A percentile compares a stretch with the other conserved stretches of the same genome.
Evolutionary conservation across 2,888 invertebrate genomes (phyloP).

Genomic region (Phorcus lineatus): DNA sequence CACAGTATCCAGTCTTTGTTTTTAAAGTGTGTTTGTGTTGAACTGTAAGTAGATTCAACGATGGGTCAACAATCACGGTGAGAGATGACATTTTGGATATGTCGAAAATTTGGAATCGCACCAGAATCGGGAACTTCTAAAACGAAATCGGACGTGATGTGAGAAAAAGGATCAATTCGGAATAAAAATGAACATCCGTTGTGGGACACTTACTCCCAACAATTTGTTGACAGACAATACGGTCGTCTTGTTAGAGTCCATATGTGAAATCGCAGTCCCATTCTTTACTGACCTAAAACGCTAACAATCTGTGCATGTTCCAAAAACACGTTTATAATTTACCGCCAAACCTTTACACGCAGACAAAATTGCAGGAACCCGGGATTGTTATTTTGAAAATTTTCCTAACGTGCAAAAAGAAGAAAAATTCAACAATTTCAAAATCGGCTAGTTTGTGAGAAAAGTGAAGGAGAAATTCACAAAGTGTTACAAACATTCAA

Average conservation of each 20-base stretch:
- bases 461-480: too few relatives aligned
- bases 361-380: too few relatives aligned
- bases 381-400: too few relatives aligned
- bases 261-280: background rate
- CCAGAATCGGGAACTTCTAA: slow-evolving; percentile 16
- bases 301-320: background rate
- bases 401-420: too few relatives aligned
- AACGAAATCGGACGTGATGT: slow-evolving; percentile 15
- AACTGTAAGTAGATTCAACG: slow-evolving; percentile 16
- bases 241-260: background rate
- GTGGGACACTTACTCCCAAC: slow-evolving; percentile 9
- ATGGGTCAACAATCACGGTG: background rate
- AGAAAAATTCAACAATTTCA: too few relatives aligned
- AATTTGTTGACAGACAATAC: slow-evolving; percentile 13
- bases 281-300: background rate
- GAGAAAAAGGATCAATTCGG: slow-evolving; percentile 12
- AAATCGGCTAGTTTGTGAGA: too few relatives aligned
- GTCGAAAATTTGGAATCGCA: slow-evolving; percentile 17
- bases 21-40: slow-evolving; percentile 21
- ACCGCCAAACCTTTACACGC: too few relatives aligned
- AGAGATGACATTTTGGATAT: slow-evolving; percentile 6
- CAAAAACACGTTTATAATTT: too few relatives aligned
- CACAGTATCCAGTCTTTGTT: slow-evolving; percentile 1
- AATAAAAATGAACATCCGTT: slow-evolving; percentile 16
- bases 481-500: too few relatives aligned